Evolutionary conservation across 2,113 vertebrate genomes (phyloP).

Genomic region (Spizaetus ornatus): DNA sequence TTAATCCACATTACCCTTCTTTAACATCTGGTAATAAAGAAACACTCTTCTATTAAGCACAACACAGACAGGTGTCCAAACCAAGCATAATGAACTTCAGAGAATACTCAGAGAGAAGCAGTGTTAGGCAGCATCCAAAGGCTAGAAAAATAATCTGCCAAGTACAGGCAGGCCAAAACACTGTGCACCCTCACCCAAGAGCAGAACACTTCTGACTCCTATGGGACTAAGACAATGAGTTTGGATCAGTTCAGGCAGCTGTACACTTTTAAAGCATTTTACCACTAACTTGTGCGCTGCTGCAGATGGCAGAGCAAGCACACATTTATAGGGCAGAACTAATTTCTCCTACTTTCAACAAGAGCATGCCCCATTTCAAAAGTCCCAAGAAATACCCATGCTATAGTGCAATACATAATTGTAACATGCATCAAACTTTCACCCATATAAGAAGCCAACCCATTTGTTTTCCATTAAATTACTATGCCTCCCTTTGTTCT

Average conservation of each 20-base stretch:
- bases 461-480: background rate
- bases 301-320: background rate
- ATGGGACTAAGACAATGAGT: background rate
- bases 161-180: background rate
- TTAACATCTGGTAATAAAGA: background rate
- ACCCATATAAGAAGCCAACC: background rate
- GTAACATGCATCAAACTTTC: background rate
- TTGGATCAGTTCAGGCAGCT: background rate
- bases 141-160: background rate
- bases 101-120: background rate
- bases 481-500: background rate
- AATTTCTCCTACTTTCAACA: background rate
- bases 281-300: background rate
- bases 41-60: background rate
- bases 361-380: background rate
- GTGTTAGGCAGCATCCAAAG: background rate
- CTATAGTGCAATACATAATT: fast-evolving
- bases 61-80: background rate
- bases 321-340: background rate
- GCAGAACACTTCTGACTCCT: background rate
- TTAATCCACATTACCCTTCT: background rate
- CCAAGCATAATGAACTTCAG: background rate
- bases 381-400: background rate
- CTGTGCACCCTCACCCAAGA: background rate
- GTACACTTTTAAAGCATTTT: background rate